Evolutionary conservation across 2,888 invertebrate species (phyloP), one percentile per base, ranked within the genome.

Genomic region (Dicycla oo): DNA sequence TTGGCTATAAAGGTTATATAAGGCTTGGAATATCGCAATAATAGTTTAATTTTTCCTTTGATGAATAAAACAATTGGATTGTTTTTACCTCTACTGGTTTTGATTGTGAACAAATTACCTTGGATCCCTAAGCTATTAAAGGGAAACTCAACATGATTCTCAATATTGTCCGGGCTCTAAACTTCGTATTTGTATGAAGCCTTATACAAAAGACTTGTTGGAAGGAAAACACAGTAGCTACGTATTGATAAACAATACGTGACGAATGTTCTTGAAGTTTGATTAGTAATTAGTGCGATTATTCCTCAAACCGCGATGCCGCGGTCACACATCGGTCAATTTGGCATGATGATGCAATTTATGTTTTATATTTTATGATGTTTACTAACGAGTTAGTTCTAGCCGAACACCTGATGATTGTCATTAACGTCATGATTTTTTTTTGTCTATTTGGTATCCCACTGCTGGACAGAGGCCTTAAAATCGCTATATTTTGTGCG

Each of bases 341-440:
- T 54, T 47, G 23, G 51, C 61, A 65, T 82, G 71, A 82, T 78
- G 6, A 38, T 78, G 71, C 53, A 57, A 1, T 53, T 65, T 81
- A 23, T 51, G 3, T 34, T 30, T 56, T 54, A 64, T 60, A 47
- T 30, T 45, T 56, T 65, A 45, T 38, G 30, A 54, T 66, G 53
- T 38, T 40, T 54, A 43, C 38, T n/a, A 23, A 72, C 30, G 61
- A 15, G 47, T 47, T 63, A 58, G 45, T 30, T 56, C 8, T 10
- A 20, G 43, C 34, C 20, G 34, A 61, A 53, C 74, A 63, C 62
- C 75, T 58, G 58, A 34, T 10, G 20, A 38, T 47, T 53, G 18
- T 40, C 58, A 54, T 74, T 77, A 60, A 78, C 20, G 23, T 8
- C 38, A 34, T 34, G 34, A 34, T 34, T 34, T 34, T 34, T n/a